Evolutionary conservation across 2,888 invertebrate species (phyloP).

Genomic region (Yponomeuta cagnagella): DNA sequence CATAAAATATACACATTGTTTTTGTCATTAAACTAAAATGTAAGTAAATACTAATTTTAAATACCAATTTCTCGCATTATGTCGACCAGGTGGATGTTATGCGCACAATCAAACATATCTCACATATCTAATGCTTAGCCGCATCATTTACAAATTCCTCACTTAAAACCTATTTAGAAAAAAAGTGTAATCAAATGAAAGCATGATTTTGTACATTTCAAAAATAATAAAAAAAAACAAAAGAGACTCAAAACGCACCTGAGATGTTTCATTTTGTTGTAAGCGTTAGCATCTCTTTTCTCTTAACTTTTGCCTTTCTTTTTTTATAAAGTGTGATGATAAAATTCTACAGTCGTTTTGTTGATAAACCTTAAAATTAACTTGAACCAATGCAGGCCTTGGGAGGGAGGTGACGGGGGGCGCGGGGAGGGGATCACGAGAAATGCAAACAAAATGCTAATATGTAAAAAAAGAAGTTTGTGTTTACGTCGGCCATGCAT

Average conservation of each 20-base stretch:
- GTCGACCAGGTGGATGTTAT: constrained; percentile 49
- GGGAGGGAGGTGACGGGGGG: constrained; percentile 22
- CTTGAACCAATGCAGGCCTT: constrained; percentile 50
- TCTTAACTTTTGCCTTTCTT: constrained; percentile 22
- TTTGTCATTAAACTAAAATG: constrained; percentile 75
- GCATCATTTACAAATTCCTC: constrained; percentile 63
- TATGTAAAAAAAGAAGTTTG: not conserved
- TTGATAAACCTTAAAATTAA: constrained; percentile 65
- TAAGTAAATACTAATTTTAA: constrained; percentile 77
- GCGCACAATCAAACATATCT: constrained; percentile 33
- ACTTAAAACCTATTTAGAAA: constrained; percentile 70
- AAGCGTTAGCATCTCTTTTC: constrained; percentile 36
- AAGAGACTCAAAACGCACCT: constrained; percentile 20
- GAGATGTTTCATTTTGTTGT: not conserved
- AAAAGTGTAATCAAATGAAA: constrained; percentile 59
- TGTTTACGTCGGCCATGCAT: not conserved
- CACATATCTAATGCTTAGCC: constrained; percentile 39
- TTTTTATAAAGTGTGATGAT: constrained; percentile 68
- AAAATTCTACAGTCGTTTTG: constrained; percentile 67
- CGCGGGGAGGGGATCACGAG: constrained; percentile 17
- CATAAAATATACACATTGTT: constrained; percentile 77
- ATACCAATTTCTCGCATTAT: constrained; percentile 67
- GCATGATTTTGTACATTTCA: constrained; percentile 74
- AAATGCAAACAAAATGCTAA: constrained; percentile 58
- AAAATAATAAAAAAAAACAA: constrained; percentile 55